Evolutionary conservation across 1,140 invertebrate genomes (phyloP).

Genomic region (Nephila pilipes): DNA sequence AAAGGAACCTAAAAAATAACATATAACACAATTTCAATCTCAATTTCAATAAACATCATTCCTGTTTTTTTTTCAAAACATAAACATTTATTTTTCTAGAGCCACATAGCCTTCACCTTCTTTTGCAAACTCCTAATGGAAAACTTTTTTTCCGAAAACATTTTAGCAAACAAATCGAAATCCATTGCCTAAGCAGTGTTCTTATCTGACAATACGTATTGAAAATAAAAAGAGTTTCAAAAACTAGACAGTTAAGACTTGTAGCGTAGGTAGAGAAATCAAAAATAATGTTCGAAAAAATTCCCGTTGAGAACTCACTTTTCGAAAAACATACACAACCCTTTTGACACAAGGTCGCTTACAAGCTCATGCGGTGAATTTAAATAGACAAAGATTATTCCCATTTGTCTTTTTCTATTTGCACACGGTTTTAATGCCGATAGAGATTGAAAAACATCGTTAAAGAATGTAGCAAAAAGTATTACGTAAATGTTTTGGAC

Average conservation of each 20-base stretch:
- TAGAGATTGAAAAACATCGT: too few relatives aligned
- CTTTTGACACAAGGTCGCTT: background rate
- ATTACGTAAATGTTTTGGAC: too few relatives aligned
- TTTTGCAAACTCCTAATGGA: too few relatives aligned
- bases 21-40: too few relatives aligned
- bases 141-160: background rate
- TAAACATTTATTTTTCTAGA: too few relatives aligned
- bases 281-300: background rate
- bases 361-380: background rate
- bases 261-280: background rate
- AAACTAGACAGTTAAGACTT: background rate
- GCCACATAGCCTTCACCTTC: too few relatives aligned
- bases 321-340: background rate
- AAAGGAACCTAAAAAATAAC: too few relatives aligned
- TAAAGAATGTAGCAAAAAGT: too few relatives aligned
- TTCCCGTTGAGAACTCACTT: background rate
- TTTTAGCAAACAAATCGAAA: background rate
- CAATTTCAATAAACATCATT: too few relatives aligned
- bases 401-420: too few relatives aligned
- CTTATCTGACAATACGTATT: background rate
- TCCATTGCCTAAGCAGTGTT: background rate
- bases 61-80: too few relatives aligned
- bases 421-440: too few relatives aligned
- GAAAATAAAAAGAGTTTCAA: background rate
- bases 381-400: background rate